These are phyloP conservation scores for Umimayanthus kanabou DNA, from an alignment of 92 coral and sea anemone genomes.

Conservation along the genomic window DNA sequence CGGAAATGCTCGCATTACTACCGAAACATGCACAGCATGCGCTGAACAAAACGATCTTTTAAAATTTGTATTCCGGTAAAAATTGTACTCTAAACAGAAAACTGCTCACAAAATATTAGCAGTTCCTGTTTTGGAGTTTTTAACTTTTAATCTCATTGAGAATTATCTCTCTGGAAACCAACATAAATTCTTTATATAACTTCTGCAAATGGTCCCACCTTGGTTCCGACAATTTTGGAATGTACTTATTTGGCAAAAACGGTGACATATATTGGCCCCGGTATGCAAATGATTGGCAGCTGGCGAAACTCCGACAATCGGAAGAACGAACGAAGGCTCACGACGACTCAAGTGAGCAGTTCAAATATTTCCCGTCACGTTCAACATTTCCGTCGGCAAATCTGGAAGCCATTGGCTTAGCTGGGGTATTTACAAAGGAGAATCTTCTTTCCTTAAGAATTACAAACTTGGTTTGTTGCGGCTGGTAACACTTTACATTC, in stretches of 20 bases:
- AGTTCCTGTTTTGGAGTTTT: background rate
- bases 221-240: constrained; percentile 37
- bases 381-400: constrained; percentile 10
- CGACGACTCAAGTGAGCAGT: constrained; percentile 55
- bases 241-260: constrained; percentile 58
- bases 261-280: constrained; percentile 58
- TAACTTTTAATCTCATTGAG: background rate
- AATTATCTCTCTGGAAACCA: constrained; percentile 1
- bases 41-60: background rate
- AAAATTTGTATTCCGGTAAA: background rate
- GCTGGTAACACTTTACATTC: constrained; percentile 7
- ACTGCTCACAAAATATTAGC: background rate
- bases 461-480: background rate
- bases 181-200: background rate
- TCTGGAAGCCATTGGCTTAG: constrained; percentile 10
- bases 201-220: constrained; percentile 50
- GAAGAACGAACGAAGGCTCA: constrained; percentile 63
- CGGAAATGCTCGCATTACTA: background rate
- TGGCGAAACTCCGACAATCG: constrained; percentile 49
- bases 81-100: background rate
- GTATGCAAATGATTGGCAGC: constrained; percentile 59
- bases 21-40: background rate
- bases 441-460: background rate
- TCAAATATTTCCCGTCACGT: constrained; percentile 39
- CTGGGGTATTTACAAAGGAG: background rate